Base-by-base conservation (phyloP, 2,113 vertebrate species). In the Acanthochromis polyacanthus region DNA sequence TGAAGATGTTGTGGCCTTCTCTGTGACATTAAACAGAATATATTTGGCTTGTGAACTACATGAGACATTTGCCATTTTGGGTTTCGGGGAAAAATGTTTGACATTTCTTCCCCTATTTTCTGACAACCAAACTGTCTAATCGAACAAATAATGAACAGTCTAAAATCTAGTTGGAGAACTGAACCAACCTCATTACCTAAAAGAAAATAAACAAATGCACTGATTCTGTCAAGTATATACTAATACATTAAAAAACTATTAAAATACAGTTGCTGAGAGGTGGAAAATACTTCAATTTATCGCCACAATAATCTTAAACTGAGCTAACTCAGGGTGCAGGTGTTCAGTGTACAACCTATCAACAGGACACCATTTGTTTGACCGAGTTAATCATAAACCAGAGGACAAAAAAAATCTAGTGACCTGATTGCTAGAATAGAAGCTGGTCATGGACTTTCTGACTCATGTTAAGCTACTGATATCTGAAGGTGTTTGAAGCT, bases 321-420 rank as follows among this genome's bases (percentile, higher is more conserved):
- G 0, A 20, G 57, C 2, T 6, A 30, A 6, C 6, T 12, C 12
- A 12, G 38, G 52, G 51, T 61, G 48, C 12, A 50, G 40, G 43
- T 36, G 58, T 4, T 12, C 4, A 1, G 65, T 61, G 45, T 11
- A 25, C 23, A 17, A 80, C 69, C 82, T 74, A 79, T 67, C 73
- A 80, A 85, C 82, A 68, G 87, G 20, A 25, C 66, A 36, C 12
- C 22, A 3, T 43, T 68, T 90, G 71, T 79, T 83, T 77, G 78
- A 71, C 10, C 25, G n/a, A 10, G 89, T 91, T 91, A 90, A 91
- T 91, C 25, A 93, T 91, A 55, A 91, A 90, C 89, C 17, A 0
- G 40, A 77, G 8, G 12, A 2, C 8, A 3, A 16, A 22, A 38
- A 59, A 52, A 53, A 57, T n/a, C 2, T 14, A 51, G 32, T 36